Evolutionary conservation across 2,113 vertebrate genomes (phyloP).

Genomic region (Erythrocercus mccallii): DNA sequence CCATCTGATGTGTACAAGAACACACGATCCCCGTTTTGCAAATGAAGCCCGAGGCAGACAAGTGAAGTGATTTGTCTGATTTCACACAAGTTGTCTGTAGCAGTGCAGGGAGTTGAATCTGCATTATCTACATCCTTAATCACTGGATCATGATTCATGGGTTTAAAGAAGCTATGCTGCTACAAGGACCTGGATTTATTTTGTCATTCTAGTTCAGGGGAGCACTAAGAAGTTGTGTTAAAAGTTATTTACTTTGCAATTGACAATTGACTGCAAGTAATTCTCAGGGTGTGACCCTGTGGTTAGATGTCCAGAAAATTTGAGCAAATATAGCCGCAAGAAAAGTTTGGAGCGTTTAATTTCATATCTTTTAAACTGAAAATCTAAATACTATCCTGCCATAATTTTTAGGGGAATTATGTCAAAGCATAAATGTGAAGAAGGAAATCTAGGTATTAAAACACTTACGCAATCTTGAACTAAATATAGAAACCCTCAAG

Average conservation of each 20-base stretch:
- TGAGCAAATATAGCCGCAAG: background rate
- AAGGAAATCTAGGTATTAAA: slow-evolving; percentile 11
- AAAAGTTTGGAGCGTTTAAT: background rate
- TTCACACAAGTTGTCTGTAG: background rate
- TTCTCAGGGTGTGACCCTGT: background rate
- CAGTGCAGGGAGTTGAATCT: background rate
- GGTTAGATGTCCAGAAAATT: background rate
- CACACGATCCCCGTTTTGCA: background rate
- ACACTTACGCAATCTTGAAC: background rate
- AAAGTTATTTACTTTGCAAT: background rate
- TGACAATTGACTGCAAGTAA: background rate
- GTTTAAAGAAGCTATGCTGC: background rate
- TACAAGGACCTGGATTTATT: background rate
- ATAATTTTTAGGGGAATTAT: background rate
- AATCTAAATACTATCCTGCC: background rate
- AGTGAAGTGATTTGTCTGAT: background rate
- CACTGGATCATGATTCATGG: background rate
- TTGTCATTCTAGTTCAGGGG: background rate
- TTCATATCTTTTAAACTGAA: background rate
- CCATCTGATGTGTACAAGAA: background rate
- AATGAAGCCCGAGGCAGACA: background rate
- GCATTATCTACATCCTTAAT: background rate
- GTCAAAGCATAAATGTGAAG: background rate
- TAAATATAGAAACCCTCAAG: slow-evolving; percentile 14
- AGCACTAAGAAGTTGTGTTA: background rate